Base-by-base conservation (phyloP, 1,140 invertebrate genomes). In the Meloidogyne floridensis region DNA sequence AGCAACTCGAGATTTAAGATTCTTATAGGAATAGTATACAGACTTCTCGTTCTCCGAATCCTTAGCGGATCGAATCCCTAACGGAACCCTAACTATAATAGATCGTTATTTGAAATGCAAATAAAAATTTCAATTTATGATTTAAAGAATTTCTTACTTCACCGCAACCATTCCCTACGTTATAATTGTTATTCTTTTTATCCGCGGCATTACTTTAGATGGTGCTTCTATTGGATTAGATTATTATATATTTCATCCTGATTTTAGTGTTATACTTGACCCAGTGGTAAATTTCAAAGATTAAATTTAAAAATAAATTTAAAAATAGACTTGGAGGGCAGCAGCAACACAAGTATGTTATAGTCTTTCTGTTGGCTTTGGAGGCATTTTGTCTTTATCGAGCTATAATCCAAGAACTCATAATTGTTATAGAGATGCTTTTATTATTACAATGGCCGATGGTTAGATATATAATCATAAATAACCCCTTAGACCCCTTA, bases 341-440 rank as follows among this genome's bases (percentile, higher is more conserved):
- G 90, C 90, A 9, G 89, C 89, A 6, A 87, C 89, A 15, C 90
- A 91, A 82, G 90, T 91, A 32, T 90, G 90, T 84, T 91, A 90
- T 81, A 90, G 89, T 3, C 81, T 91, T 11, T 89, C 90, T 15
- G 81, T 89, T 76, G 90, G 87, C 20, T 90, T 90, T 75, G 90
- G 90, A 32, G 87, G 88, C 7, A 84, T 91, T 20, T 65, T 89
- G 9, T 90, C 89, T 13, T 89, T 86, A 71, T 77, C 80, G 20
- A 80, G 18, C 51, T 85, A 71, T 85, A 86, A 84, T 71, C 20
- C 75, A 53, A 56, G n/a, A 5, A 56, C 77, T 10, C 84, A 84
- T 15, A 84, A 84, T 75, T 74, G 71, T 15, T 86, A 72, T 43
- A 70, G 8, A 43, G 80, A 86, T 20, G 84, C 84, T 13, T 70